Evolutionary conservation across 2,888 invertebrate genomes (phyloP), one percentile per base, ranked within the genome.

Genomic region (Therioaphis trifolii): DNA sequence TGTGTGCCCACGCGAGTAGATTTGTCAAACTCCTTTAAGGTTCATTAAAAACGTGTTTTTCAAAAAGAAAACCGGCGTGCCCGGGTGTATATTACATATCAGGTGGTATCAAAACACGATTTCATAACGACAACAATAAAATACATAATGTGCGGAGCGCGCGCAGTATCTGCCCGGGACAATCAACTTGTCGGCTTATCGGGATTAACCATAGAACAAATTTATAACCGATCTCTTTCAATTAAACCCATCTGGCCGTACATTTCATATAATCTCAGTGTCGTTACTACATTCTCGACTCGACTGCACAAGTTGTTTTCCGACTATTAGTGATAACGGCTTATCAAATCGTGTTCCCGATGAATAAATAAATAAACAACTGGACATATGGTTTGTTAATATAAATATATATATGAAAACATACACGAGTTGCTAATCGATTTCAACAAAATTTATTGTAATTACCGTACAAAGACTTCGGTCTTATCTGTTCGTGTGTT

Each of bases 21-120:
- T 82, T 82, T 82, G 82, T 82, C 82, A 72, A 82, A 74, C 82
- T 82, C 61, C 49, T 61, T 82, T 68, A 18, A 61, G 71, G 82
- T 82, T 82, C 82, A 82, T 82, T 82, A 82, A 82, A 82, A 82
- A 82, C 82, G 63, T 82, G 82, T 82, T 82, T 80, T 82, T 82
- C 72, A 61, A 80, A 55, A 61, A 61, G 35, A 72, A 82, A 82
- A 68, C 72, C 82, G 61, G 49, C 82, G 72, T 72, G 71, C 27
- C 29, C 49, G 66, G 43, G 27, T 15, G 80, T 80, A 61, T n/a
- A 35, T 35, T 66, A 46, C 49, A 63, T 80, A 72, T 72, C 80
- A n/a, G 24, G 61, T 35, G 63, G 61, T 82, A 74, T 82, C 82
- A 72, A 43, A 80, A 80, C 80, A 80, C 74, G 63, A 49, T 74